Evolutionary conservation across 2,888 invertebrate species (phyloP), one percentile per base, ranked within the genome.

Genomic region (Entomobrya proxima): DNA sequence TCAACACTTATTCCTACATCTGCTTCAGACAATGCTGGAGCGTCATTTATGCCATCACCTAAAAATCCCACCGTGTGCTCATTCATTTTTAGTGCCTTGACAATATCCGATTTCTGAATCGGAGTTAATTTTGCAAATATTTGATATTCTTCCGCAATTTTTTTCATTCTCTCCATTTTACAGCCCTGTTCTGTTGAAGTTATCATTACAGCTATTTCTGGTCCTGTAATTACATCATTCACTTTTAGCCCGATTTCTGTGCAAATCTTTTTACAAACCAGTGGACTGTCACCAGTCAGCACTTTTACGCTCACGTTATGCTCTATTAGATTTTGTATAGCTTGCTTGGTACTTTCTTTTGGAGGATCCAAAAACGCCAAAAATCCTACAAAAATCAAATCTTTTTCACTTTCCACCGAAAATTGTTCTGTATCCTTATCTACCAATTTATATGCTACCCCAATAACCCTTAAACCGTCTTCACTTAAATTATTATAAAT

Each of bases 21-120:
- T n/a, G n/a, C n/a, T 18, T 84, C 80, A 1, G 50, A 83, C 0
- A 86, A 67, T 0, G 80, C 84, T 0, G 21, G 75, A n/a, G 86
- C 82, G 37, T 86, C 86, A 52, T 86, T 86, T 11, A 86, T 82
- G 2, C 86, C 86, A 47, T 86, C 86, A 4, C 86, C 86, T 24
- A 86, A 35, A 50, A 86, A 86, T 3, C 82, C 82, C 4, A 86
- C 82, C 2, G 82, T 69, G 50, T 86, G 86, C 3, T 61, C 86
- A 6, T 67, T 76, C n/a, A 30, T 21, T 30, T 69, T 81, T 9
- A 86, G 50, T n/a, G 69, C 81, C 13, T 79, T 1, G 0, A 86
- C 81, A 58, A 86, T n/a, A n/a, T n/a, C n/a, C n/a, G n/a, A n/a
- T n/a, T n/a, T n/a, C n/a, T n/a, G n/a, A n/a, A n/a, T n/a, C 30